These are phyloP conservation scores for Todus mexicanus DNA, from an alignment of 2,797 vertebrate genomes.

Conservation along the genomic window DNA sequence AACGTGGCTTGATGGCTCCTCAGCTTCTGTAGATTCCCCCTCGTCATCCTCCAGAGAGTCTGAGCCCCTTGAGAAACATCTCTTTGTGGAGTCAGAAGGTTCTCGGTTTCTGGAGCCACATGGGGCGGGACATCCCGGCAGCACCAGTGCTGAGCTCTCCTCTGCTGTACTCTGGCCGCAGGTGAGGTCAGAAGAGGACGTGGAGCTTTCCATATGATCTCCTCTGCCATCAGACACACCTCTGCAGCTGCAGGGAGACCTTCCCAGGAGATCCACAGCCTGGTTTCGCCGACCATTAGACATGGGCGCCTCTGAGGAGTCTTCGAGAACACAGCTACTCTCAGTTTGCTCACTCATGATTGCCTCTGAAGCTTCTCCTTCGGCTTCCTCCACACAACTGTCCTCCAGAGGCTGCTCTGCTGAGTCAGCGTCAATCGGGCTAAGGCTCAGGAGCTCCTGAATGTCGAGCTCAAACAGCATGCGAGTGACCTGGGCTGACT, in stretches of 20 bases:
- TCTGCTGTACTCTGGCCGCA: not conserved
- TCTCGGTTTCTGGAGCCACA: not conserved
- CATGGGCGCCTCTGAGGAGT: not conserved
- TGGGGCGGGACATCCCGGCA: not conserved
- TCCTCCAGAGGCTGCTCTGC: not conserved
- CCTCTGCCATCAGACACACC: not conserved
- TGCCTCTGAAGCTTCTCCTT: not conserved
- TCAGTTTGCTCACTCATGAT: not conserved
- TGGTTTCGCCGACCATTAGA: not conserved
- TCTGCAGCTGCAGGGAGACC: not conserved
- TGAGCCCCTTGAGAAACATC: not conserved
- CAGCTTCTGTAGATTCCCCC: not conserved
- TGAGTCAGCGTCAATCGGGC: not conserved
- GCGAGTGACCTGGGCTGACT: not conserved
- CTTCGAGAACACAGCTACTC: not conserved
- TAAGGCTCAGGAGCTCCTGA: conserved; percentile 1
- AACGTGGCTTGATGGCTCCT: not conserved
- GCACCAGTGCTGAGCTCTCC: not conserved
- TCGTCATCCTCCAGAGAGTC: not conserved
- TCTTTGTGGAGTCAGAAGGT: not conserved
- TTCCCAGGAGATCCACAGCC: not conserved
- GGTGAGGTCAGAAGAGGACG: not conserved
- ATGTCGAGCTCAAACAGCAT: not conserved
- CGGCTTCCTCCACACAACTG: not conserved
- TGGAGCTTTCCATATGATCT: accelerated